Percentiles rank a stretch among this genome's conserved stretches.
phyloP scores from a whole-genome alignment of 2,888 invertebrate species.

The Aethes cnicana region DNA sequence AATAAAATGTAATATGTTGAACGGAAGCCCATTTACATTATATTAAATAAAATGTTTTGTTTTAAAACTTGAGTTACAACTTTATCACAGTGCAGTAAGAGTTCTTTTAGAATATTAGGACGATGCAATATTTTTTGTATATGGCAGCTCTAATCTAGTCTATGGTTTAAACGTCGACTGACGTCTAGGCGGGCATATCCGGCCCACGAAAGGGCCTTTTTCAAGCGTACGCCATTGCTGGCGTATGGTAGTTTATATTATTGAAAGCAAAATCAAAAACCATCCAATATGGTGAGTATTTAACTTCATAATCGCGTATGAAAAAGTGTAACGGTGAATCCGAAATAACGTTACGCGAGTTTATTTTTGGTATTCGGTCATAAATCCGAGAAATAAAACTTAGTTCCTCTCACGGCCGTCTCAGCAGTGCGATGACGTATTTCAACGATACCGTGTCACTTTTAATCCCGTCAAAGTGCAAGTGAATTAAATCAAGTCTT shows the following conservation, averaged over 20 bases:
- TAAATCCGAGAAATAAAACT: conserved; percentile 43
- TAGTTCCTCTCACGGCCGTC: conserved; percentile 52
- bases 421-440: conserved; percentile 77
- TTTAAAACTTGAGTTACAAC: too few species aligned
- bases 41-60: too few species aligned
- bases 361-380: conserved; percentile 60
- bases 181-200: conserved; percentile 60
- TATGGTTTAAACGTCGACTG: conserved; percentile 52
- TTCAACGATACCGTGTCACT: conserved; percentile 54
- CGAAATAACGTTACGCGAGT: conserved; percentile 47
- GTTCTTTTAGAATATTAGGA: too few species aligned
- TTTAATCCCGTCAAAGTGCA: conserved; percentile 43
- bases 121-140: conserved; percentile 14
- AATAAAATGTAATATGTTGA: too few species aligned
- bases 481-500: conserved; percentile 28
- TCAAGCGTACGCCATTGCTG: conserved; percentile 93
- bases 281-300: conserved; percentile 91
- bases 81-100: too few species aligned
- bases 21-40: too few species aligned
- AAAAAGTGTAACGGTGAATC: conserved; percentile 53
- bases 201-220: conserved; percentile 84
- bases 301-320: conserved; percentile 53
- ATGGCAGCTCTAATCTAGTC: conserved; percentile 49
- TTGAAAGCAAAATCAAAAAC: conserved; percentile 88
- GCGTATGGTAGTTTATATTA: conserved; percentile 89